Evolutionary conservation across 2,888 invertebrate species (phyloP).

Genomic region (Phaedon cochleariae): DNA sequence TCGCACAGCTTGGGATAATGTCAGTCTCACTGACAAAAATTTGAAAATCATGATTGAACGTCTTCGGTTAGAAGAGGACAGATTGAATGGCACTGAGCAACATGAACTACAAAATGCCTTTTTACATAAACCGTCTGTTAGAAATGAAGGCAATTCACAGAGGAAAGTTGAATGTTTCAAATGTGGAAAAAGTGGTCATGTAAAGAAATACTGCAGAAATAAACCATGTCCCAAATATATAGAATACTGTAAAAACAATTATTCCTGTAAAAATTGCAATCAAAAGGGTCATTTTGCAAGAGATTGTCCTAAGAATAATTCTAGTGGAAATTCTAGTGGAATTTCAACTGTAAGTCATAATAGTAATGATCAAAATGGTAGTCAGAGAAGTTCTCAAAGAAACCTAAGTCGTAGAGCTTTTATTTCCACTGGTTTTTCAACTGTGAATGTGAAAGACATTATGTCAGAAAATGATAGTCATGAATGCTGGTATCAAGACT

Average conservation of each 20-base stretch:
- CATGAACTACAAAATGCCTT: slow-evolving; percentile 10
- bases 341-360: no score
- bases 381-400: slow-evolving; percentile 9
- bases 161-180: slow-evolving; percentile 11
- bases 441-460: slow-evolving; percentile 20
- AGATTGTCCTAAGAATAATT: slow-evolving; percentile 5
- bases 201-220: slow-evolving; percentile 18
- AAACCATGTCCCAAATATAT: slow-evolving; percentile 11
- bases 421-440: slow-evolving; percentile 24
- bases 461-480: slow-evolving; percentile 16
- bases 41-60: slow-evolving; percentile 21
- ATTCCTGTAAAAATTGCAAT: slow-evolving; percentile 8
- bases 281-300: slow-evolving; percentile 14
- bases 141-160: slow-evolving; percentile 1
- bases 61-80: slow-evolving; percentile 24
- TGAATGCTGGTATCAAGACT: slow-evolving; percentile 44
- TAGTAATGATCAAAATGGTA: slow-evolving; percentile 10
- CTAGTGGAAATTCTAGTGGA: slow-evolving; percentile 10
- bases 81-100: slow-evolving; percentile 18
- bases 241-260: slow-evolving; percentile 14
- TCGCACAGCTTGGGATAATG: not conserved
- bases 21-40: slow-evolving; percentile 16
- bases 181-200: slow-evolving; percentile 9
- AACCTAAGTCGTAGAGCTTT: slow-evolving; percentile 12
- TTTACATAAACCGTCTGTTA: slow-evolving; percentile 5